These are phyloP conservation scores for Scarus forsteni DNA, from an alignment of 2,797 vertebrate genomes.

Conservation along the genomic window DNA sequence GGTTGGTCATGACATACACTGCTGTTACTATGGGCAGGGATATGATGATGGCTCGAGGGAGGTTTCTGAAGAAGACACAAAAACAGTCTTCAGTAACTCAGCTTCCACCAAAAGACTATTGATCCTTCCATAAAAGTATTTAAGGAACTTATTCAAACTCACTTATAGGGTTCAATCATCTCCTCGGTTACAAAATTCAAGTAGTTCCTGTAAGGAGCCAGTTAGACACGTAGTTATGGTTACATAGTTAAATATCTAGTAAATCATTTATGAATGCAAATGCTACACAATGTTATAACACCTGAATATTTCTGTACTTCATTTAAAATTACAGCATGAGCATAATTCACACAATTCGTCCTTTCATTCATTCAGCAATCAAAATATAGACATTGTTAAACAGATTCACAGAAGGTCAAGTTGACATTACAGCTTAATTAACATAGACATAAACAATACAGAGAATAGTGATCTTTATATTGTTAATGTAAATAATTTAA, in stretches of 20 bases:
- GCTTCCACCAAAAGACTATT: background rate
- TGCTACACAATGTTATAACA: no score
- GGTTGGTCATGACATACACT: conserved; percentile 96
- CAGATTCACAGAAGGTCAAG: no score
- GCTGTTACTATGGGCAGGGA: conserved; percentile 94
- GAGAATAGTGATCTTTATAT: background rate
- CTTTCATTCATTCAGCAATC: no score
- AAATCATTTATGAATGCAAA: no score
- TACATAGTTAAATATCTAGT: no score
- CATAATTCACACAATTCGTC: no score
- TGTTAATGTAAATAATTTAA: no score
- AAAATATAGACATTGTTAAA: no score
- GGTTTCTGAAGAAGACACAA: conserved; percentile 85
- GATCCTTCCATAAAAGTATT: background rate
- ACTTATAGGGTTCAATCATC: conserved; percentile 99
- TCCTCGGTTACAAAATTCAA: conserved; percentile 98
- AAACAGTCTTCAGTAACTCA: background rate
- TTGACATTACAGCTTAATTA: no score
- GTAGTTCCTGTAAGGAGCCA: conserved; percentile 90
- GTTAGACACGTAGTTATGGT: no score
- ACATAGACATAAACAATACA: background rate
- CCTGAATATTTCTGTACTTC: no score
- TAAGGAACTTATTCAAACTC: conserved; percentile 41
- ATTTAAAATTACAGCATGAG: no score
- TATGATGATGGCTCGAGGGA: conserved; percentile 97